Percentiles rank a stretch among this genome's conserved stretches.
Evolutionary conservation across 2,888 invertebrate genomes (phyloP).

Genomic region (Teinopalpus imperialis): DNA sequence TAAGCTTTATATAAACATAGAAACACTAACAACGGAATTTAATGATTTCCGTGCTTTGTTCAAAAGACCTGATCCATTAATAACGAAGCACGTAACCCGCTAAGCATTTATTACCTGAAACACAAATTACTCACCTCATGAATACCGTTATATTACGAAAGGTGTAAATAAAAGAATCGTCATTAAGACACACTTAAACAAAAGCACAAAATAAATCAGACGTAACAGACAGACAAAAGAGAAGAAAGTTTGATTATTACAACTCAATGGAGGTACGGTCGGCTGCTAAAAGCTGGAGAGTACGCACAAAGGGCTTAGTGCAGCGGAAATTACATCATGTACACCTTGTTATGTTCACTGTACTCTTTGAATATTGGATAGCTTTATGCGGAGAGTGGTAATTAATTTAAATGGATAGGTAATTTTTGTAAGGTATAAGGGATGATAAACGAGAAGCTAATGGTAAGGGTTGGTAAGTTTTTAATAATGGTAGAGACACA

Average conservation of each 20-base stretch:
- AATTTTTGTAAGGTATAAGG: no score
- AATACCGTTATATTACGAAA: constrained; percentile 4
- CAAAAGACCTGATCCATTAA: no score
- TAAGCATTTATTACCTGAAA: no score
- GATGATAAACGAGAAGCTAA: no score
- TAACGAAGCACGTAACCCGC: no score
- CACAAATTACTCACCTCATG: constrained; percentile 2
- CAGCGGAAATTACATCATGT: constrained; percentile 52
- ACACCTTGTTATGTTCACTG: constrained; percentile 47
- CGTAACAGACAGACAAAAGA: constrained; percentile 32
- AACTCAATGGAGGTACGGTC: constrained; percentile 40
- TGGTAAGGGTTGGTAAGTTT: no score
- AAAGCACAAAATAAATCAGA: constrained; percentile 32
- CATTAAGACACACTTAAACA: constrained; percentile 21
- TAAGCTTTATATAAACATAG: no score
- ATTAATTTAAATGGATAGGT: constrained; percentile 1
- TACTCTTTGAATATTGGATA: constrained; percentile 36
- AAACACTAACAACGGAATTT: no score
- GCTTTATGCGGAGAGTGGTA: constrained; percentile 24
- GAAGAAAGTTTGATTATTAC: constrained; percentile 38
- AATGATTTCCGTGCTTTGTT: no score
- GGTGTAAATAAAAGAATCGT: constrained; percentile 8
- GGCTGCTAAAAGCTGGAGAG: constrained; percentile 27
- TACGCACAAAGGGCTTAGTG: constrained; percentile 39
- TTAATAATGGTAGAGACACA: no score